Percentiles rank a stretch among this genome's conserved stretches.
Conservation (phyloP, 2,888 invertebrate species). For the Rotaria sp. region DNA sequence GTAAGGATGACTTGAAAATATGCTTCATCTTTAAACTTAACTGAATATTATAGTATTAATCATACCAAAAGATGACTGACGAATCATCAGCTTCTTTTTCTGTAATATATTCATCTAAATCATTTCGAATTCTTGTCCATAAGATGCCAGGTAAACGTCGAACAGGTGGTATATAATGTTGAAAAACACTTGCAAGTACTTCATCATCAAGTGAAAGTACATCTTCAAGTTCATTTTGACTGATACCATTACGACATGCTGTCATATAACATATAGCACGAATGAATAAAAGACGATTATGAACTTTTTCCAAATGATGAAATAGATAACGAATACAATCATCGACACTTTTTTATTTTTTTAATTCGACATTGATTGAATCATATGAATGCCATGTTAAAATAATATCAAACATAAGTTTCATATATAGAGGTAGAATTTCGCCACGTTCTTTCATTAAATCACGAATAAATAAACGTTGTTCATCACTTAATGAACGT, state of each 20-base stretch:
- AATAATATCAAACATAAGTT: conserved; percentile 37
- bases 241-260: conserved; percentile 30
- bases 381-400: conserved; percentile 34
- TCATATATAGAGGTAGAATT: conserved; percentile 32
- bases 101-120: conserved; percentile 32
- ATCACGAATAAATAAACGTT: background rate
- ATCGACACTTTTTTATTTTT: background rate
- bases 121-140: conserved; percentile 39
- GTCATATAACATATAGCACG: conserved; percentile 34
- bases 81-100: conserved; percentile 36
- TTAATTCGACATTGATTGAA: conserved; percentile 3
- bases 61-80: conserved; percentile 31
- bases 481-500: background rate
- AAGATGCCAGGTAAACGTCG: conserved; percentile 34
- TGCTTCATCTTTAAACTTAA: too few relatives aligned
- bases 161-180: conserved; percentile 37
- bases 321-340: conserved; percentile 30
- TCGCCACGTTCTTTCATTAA: background rate
- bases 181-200: conserved; percentile 35
- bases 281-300: conserved; percentile 25
- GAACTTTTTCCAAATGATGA: background rate
- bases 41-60: background rate
- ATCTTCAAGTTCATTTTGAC: conserved; percentile 38
- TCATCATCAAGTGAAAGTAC: conserved; percentile 38
- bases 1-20: too few relatives aligned